Evolutionary conservation across 2,888 invertebrate species (phyloP), one percentile per base, ranked within the genome.

Genomic region (Heterodera filipjevi): DNA sequence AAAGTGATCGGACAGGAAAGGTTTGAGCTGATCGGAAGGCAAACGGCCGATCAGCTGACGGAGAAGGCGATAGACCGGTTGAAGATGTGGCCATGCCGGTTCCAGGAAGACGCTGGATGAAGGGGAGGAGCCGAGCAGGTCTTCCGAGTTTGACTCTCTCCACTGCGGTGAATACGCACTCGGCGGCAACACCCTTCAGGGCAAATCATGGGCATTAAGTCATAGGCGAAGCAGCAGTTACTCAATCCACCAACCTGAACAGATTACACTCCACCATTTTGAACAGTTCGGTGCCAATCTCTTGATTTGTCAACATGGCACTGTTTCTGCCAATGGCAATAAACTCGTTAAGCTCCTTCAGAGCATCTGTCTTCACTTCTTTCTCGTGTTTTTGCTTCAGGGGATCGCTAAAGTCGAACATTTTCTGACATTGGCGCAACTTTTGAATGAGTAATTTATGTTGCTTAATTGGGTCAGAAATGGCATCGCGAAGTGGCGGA

Each of bases 31-130:
- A 6, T 75, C 30, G 27, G 39, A 14, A 14, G 35, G 2, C 75
- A 64, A 30, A 30, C 32, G 35, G 39, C 32, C 75, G 39, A 53
- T 27, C 27, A 75, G 39, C 66, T 39, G 49, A 14, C 66, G 30
- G 39, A 75, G 44, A 39, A 75, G 66, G 27, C 75, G 75, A 44
- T 75, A 75, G 66, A 75, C 75, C 16, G 19, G 14, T 16, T 30
- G 75, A 27, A 75, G 39, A 32, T 75, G 75, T 19, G 75, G 75
- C 75, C 75, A 75, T 39, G 64, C 27, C 19, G 75, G 6, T 6
- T 75, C 64, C 66, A 75, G 39, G 30, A 30, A n/a, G 2, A 53
- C 12, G 49, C 27, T 75, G 30, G 53, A 46, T 12, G 39, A 27
- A 27, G 64, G n/a, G 12, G 32, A 66, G 12, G 33, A 27, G 19